Evolutionary conservation across 2,797 vertebrate genomes (phyloP).

Genomic region (Oreochromis grahami): DNA sequence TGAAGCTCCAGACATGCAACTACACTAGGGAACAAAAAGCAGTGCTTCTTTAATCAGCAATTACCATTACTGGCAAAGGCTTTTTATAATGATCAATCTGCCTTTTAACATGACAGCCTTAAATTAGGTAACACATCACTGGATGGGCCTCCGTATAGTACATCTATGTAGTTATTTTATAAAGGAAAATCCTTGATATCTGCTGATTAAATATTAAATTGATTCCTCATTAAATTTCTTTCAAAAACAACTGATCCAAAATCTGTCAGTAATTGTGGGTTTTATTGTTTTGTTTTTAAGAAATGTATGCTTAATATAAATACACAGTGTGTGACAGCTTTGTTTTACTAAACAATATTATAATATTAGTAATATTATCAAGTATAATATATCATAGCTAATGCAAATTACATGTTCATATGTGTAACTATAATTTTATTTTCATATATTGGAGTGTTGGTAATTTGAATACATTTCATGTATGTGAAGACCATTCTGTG

Average conservation of each 20-base stretch:
- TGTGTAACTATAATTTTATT: neutral
- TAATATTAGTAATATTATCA: neutral
- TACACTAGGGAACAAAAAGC: neutral
- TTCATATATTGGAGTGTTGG: neutral
- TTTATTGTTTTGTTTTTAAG: neutral
- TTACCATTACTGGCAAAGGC: neutral
- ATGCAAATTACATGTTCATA: neutral
- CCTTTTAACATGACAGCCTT: neutral
- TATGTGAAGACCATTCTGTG: neutral
- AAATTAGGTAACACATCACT: neutral
- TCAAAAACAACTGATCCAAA: neutral
- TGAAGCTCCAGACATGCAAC: neutral
- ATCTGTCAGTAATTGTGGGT: neutral
- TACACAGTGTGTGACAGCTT: neutral
- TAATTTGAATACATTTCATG: neutral
- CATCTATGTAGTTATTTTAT: neutral
- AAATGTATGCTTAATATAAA: neutral
- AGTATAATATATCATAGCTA: neutral
- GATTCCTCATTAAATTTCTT: neutral
- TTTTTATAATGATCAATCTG: neutral
- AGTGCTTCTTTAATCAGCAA: neutral
- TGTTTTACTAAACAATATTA: neutral
- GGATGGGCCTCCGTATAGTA: neutral
- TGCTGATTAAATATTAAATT: neutral
- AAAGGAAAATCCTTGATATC: neutral